Percentiles rank a stretch among this genome's conserved stretches.
Evolutionary conservation across 2,888 invertebrate genomes (phyloP).

Genomic region (Monoplex corrugatus): DNA sequence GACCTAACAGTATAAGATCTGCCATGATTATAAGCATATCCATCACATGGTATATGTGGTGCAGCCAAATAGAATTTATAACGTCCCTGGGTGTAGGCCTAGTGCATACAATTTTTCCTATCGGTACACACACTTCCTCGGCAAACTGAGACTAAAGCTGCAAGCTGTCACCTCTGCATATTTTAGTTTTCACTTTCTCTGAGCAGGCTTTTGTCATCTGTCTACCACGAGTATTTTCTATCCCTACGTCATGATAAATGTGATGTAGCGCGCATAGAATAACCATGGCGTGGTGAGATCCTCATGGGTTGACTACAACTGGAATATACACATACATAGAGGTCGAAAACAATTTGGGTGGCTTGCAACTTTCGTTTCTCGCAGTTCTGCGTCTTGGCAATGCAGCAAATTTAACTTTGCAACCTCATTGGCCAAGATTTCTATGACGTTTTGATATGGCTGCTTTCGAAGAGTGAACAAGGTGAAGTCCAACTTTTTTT

Average conservation of each 20-base stretch:
- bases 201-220: no score
- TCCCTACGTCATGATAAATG: background rate
- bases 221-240: background rate
- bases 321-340: background rate
- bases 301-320: background rate
- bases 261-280: background rate
- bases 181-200: no score
- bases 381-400: background rate
- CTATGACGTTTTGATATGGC: constrained; percentile 39
- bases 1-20: no score
- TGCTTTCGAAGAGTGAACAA: constrained; percentile 41
- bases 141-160: no score
- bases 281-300: background rate
- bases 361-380: background rate
- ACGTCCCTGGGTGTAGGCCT: no score
- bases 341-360: background rate
- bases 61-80: no score
- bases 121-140: no score
- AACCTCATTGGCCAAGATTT: background rate
- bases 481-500: constrained; percentile 37
- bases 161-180: no score
- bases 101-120: no score
- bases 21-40: no score
- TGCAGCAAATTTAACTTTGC: background rate
- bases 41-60: no score